These are phyloP conservation scores for Troilus luridus DNA, from an alignment of 2,888 invertebrate species.

Conservation along the genomic window DNA sequence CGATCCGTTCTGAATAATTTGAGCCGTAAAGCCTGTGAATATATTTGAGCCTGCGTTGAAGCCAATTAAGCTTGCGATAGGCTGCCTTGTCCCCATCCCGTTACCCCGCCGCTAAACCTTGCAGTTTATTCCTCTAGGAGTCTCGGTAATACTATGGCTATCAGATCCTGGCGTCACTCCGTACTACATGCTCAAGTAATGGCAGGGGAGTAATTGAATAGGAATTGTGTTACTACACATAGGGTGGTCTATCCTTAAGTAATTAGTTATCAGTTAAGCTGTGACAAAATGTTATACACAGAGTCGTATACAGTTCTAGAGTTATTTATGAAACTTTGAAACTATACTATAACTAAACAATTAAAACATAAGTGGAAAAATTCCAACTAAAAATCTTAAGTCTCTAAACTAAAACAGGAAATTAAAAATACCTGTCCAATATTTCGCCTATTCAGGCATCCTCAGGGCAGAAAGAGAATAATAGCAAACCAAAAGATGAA, in stretches of 20 bases:
- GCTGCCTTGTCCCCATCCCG: neutral
- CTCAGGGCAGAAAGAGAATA: too few species aligned
- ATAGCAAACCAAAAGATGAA: too few species aligned
- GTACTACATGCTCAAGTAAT: neutral
- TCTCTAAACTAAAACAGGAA: too few species aligned
- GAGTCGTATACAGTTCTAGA: too few species aligned
- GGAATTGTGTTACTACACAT: neutral
- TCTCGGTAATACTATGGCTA: neutral
- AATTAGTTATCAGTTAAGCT: too few species aligned
- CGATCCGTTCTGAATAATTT: conserved; percentile 6
- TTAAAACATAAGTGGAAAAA: too few species aligned
- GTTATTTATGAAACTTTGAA: too few species aligned
- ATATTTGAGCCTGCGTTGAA: neutral
- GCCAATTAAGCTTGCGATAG: neutral
- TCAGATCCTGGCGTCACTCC: neutral
- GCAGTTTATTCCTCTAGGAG: neutral
- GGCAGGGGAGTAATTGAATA: neutral
- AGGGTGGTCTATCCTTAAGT: neutral
- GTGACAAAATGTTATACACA: too few species aligned
- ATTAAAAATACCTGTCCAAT: too few species aligned
- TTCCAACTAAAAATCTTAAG: too few species aligned
- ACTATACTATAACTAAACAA: too few species aligned
- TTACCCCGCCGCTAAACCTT: neutral
- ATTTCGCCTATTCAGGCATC: too few species aligned
- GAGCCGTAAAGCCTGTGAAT: neutral